Base-by-base conservation (phyloP, 2,888 invertebrate genomes). In the Resseliella maxima region DNA sequence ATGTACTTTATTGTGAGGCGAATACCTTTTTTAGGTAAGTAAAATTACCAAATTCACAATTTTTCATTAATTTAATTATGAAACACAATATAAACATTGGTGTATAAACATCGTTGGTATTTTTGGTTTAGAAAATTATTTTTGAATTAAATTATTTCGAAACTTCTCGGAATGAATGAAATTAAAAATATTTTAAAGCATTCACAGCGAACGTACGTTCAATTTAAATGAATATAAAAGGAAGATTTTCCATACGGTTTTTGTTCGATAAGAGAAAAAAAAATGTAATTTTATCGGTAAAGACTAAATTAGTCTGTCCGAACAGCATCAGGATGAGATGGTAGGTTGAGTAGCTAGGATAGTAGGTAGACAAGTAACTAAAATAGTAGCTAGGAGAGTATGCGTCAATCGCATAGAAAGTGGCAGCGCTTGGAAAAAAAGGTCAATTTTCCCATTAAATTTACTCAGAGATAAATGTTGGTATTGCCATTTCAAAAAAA, bases 11-110 rank as follows among this genome's bases (percentile, higher is more conserved):
- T 72, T 35, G 31, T 72, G 72, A 72, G 72, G 31, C 72, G 72
- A 72, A 72, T 72, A 21, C 72, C 72, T 0, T 72, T 72, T 72
- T 72, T 72, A 72, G 72, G 72, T 72, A 72, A 72, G 72, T 72
- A 72, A 72, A 72, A 1, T 31, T 27, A 72, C 15, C 72, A 72
- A 5, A 12, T 72, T 31, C 31, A 72, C 27, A 0, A 27, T 15
- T 21, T 31, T 31, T 35, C 31, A 72, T 72, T 35, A 72, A 27
- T 5, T 27, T 59, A 72, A 31, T n/a, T n/a, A n/a, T 72, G 31
- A 72, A 72, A 72, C 31, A 15, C 31, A 72, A 24, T n/a, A 3
- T 24, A 59, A 12, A 27, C n/a, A n/a, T n/a, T n/a, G n/a, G n/a
- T n/a, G n/a, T n/a, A n/a, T n/a, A n/a, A n/a, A n/a, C n/a, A n/a